A percentile compares a stretch with the other conserved stretches of the same genome.
phyloP scores from a whole-genome alignment of 2,888 invertebrate species.

The Parthenolecanium corni region DNA sequence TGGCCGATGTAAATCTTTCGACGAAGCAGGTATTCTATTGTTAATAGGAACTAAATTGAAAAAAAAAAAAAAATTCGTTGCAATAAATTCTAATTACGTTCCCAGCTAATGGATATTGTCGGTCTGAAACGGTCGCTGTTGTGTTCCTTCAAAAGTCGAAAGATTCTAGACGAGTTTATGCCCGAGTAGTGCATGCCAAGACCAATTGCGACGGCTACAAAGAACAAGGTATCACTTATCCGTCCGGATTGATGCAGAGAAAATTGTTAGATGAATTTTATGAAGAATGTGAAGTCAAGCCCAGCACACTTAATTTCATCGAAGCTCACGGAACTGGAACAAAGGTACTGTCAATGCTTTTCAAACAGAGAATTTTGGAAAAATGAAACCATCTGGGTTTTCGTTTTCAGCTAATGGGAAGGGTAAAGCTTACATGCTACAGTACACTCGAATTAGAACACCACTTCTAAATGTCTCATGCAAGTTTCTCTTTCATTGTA shows the following conservation, averaged over 20 bases:
- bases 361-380: no score
- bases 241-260: constrained; percentile 44
- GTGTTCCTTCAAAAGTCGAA: constrained; percentile 42
- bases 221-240: constrained; percentile 56
- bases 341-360: no score
- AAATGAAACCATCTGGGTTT: no score
- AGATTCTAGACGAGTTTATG: constrained; percentile 53
- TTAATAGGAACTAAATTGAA: no score
- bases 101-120: constrained; percentile 42
- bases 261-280: constrained; percentile 44
- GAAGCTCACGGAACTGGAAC: constrained; percentile 78
- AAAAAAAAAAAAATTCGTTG: no score
- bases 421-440: no score
- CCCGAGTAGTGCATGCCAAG: constrained; percentile 61
- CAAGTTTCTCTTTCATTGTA: neutral
- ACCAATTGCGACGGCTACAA: constrained; percentile 71
- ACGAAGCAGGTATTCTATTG: no score
- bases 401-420: no score
- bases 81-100: constrained; percentile 8
- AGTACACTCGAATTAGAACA: neutral
- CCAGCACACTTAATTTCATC: constrained; percentile 58
- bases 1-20: constrained; percentile 84
- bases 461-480: neutral
- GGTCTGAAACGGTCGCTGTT: constrained; percentile 42
- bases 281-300: constrained; percentile 52